These are phyloP conservation scores for Nowickia ferox DNA, from an alignment of 2,888 invertebrate species.

Conservation along the genomic window DNA sequence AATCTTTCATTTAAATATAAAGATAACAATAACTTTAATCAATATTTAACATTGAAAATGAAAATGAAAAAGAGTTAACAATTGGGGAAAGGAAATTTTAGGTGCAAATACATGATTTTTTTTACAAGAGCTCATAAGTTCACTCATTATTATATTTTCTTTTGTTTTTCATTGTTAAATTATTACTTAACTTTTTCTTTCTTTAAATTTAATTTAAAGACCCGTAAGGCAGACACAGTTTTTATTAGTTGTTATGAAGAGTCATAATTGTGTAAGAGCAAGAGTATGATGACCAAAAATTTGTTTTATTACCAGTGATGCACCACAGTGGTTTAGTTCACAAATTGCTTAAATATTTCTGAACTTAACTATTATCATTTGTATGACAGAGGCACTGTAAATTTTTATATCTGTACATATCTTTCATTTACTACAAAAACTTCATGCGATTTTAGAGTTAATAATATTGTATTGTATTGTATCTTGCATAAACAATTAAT, in stretches of 20 bases:
- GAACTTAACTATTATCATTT: too few species aligned
- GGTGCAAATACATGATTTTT: too few species aligned
- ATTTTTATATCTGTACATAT: too few species aligned
- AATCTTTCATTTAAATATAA: constrained; percentile 5
- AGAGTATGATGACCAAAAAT: not conserved
- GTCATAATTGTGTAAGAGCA: not conserved
- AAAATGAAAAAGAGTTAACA: not conserved
- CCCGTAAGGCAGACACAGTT: not conserved
- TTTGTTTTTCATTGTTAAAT: not conserved
- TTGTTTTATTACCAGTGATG: not conserved
- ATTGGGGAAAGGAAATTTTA: not conserved
- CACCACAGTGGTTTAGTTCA: not conserved
- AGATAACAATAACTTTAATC: constrained; percentile 7
- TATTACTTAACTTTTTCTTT: not conserved
- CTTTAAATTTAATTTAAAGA: not conserved
- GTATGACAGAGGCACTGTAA: too few species aligned
- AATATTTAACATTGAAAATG: constrained; percentile 6
- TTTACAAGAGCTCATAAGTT: not conserved
- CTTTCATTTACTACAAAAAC: too few species aligned
- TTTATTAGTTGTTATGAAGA: not conserved
- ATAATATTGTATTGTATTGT: too few species aligned
- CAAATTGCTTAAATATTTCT: too few species aligned
- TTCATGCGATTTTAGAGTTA: too few species aligned
- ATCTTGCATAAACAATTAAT: too few species aligned
- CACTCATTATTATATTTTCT: not conserved